Percentiles rank a stretch among this genome's conserved stretches.
phyloP scores from a whole-genome alignment of 1,140 invertebrate species.

The Pachyrhynchus sulphureomaculatus region DNA sequence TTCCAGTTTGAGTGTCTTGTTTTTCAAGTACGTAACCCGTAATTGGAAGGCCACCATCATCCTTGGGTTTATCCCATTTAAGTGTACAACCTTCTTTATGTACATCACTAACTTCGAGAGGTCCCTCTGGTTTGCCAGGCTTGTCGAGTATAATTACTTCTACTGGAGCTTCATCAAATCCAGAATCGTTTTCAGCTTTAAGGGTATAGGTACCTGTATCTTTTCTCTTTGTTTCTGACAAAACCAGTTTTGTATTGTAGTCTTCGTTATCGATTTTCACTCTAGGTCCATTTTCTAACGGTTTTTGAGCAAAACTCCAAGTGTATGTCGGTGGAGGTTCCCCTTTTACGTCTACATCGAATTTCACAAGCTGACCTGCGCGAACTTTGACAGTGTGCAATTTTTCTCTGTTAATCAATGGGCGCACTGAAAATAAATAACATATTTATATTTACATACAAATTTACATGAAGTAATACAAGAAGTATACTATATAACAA shows the following conservation, averaged over 20 bases:
- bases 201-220: constrained; percentile 91
- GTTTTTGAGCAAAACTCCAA: constrained; percentile 76
- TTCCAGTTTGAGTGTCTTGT: constrained; percentile 83
- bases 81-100: constrained; percentile 95
- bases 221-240: constrained; percentile 77
- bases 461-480: too few species aligned
- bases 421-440: constrained; percentile 69
- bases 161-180: constrained; percentile 90
- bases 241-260: constrained; percentile 84
- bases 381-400: constrained; percentile 85
- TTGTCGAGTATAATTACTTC: constrained; percentile 94
- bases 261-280: constrained; percentile 88
- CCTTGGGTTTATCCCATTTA: constrained; percentile 93
- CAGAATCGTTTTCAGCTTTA: constrained; percentile 88
- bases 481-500: too few species aligned
- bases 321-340: constrained; percentile 91
- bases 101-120: constrained; percentile 87
- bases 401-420: constrained; percentile 89
- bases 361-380: constrained; percentile 86
- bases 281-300: constrained; percentile 53
- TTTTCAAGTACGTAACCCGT: constrained; percentile 90
- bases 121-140: constrained; percentile 91
- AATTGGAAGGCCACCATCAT: constrained; percentile 92
- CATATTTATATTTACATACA: constrained; percentile 1
- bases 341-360: constrained; percentile 92